Base-by-base conservation (phyloP, 2,113 vertebrate species). In the Gasterosteus aculeatus region DNA sequence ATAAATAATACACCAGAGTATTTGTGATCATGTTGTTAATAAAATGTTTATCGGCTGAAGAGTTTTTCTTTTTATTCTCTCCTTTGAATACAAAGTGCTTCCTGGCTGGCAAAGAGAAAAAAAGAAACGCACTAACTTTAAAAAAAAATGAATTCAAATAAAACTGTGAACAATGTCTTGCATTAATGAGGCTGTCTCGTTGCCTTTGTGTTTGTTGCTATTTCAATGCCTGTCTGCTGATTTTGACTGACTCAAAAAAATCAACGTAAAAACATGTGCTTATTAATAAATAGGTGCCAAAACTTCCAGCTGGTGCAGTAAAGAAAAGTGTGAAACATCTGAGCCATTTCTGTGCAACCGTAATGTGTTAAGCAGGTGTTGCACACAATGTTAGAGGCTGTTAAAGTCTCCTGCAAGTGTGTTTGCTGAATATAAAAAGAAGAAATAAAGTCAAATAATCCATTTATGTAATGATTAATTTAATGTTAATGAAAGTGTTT, bases 1-100 rank as follows among this genome's bases (percentile, higher is more conserved):
- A 90, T 90, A 88, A 92, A 93, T 93, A 88, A 92, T 91, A 89
- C 92, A 92, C 81, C 83, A 85, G 92, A 95, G 94, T 96, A 95
- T 95, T 94, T 96, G 95, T 98, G 96, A 96, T 95, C 94, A 96
- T 96, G 94, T 95, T 95, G 88, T 92, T 97, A 96, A 97, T 97
- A 96, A 97, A 98, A 93, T 92, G 95, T 96, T 95, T 95, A 95
- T 96, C 96, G 95, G 96, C 95, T 95, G 85, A 92, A 78, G 83
- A 92, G 90, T 91, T 93, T 87, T 92, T 81, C 70, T 83, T 92
- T 93, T 93, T 88, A 85, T 89, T 88, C 60, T 89, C 80, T 87
- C 72, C 85, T 90, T 93, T 92, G 90, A 86, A 87, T 86, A 94
- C 84, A 77, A 91, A 91, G 92, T 94, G 92, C 92, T 94, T 94